Percentiles rank a stretch among this genome's conserved stretches.
Conservation (phyloP, 2,797 vertebrate species). For the Sebastes minor region DNA sequence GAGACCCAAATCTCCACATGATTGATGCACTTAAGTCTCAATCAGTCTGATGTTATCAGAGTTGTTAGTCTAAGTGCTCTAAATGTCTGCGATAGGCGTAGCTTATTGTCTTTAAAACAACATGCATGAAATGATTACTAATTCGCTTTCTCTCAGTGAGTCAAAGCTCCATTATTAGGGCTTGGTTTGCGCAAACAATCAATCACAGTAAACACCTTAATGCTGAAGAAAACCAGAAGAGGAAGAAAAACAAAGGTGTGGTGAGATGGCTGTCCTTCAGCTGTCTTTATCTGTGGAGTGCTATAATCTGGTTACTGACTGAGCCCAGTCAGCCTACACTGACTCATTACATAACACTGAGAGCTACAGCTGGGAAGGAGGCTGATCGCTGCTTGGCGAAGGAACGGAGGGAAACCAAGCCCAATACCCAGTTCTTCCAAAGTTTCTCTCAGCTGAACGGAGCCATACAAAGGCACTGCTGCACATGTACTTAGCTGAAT, state of each 20-base stretch:
- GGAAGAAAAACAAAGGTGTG: conserved; percentile 63
- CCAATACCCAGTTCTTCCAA: conserved; percentile 4
- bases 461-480: not conserved
- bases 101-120: not conserved
- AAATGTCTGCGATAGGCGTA: not conserved
- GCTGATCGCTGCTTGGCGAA: conserved; percentile 23
- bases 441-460: conserved; percentile 6
- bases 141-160: not conserved
- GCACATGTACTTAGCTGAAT: not conserved
- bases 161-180: conserved; percentile 12
- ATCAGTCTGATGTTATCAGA: not conserved
- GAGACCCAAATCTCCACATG: not conserved
- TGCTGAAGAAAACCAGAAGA: conserved; percentile 28
- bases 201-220: conserved; percentile 17
- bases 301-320: conserved; percentile 71
- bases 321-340: conserved; percentile 62
- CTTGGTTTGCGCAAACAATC: conserved; percentile 7
- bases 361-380: conserved; percentile 54
- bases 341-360: conserved; percentile 66
- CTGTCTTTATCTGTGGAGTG: conserved; percentile 54
- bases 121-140: not conserved
- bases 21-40: conserved; percentile 2
- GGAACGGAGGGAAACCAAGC: conserved; percentile 16
- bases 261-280: conserved; percentile 48
- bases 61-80: conserved; percentile 5